phyloP scores from a whole-genome alignment of 2,797 vertebrate species.

The Glossophaga mutica region DNA sequence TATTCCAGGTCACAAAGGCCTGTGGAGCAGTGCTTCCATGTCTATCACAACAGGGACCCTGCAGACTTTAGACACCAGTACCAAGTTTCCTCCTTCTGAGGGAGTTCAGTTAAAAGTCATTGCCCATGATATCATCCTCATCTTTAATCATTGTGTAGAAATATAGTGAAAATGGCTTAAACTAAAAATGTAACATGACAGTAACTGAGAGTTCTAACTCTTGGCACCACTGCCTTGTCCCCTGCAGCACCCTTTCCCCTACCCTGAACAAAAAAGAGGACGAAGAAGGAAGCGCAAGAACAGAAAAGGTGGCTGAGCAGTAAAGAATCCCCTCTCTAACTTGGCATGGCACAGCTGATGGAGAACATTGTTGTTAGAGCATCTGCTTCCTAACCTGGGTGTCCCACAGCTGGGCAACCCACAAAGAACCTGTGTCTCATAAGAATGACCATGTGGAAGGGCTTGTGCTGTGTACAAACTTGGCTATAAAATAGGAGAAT shows the following conservation, averaged over 20 bases:
- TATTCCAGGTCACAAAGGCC: background rate
- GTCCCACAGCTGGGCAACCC: too few species aligned
- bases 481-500: background rate
- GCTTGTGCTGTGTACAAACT: fast-evolving
- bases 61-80: background rate
- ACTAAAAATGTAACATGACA: background rate
- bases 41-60: background rate
- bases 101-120: background rate
- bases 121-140: background rate
- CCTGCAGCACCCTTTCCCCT: fast-evolving
- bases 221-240: too few species aligned
- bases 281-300: background rate
- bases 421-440: fast-evolving
- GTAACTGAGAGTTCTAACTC: background rate
- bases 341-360: fast-evolving
- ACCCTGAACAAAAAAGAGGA: background rate
- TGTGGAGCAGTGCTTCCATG: fast-evolving
- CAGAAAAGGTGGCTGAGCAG: too few species aligned
- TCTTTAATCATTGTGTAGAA: background rate
- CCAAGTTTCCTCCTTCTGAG: background rate
- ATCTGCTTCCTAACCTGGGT: too few species aligned
- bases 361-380: background rate
- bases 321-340: fast-evolving
- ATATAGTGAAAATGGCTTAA: background rate
- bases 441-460: fast-evolving